phyloP scores from a whole-genome alignment of 1,140 invertebrate species.

The Nylanderia fulva region DNA sequence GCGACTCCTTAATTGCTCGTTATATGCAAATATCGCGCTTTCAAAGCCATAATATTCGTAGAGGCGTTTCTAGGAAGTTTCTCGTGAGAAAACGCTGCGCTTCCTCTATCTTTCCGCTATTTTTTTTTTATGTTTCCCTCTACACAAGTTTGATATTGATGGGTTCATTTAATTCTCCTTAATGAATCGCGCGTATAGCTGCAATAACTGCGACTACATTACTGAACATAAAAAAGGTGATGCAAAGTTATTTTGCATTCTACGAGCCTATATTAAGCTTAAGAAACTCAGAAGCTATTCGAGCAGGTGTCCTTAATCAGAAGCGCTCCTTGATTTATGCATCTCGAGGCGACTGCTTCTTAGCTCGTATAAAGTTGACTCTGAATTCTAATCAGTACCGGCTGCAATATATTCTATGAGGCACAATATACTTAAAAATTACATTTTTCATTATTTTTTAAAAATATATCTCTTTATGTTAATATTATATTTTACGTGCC shows the following conservation, averaged over 20 bases:
- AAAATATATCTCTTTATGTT: background rate
- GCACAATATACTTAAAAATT: constrained; percentile 22
- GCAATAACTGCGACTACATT: background rate
- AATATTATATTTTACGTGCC: background rate
- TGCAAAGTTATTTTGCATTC: constrained; percentile 32
- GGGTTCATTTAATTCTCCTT: background rate
- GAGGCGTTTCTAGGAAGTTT: constrained; percentile 18
- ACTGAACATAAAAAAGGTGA: background rate
- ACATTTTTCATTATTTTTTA: constrained; percentile 8
- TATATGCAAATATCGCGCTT: constrained; percentile 52
- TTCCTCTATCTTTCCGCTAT: background rate
- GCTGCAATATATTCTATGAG: constrained; percentile 19
- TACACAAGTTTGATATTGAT: background rate
- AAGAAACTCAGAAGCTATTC: constrained; percentile 5
- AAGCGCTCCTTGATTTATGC: constrained; percentile 35
- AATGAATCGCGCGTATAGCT: background rate
- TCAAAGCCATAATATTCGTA: constrained; percentile 26
- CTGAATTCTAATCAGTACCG: constrained; percentile 16
- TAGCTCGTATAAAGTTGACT: constrained; percentile 22
- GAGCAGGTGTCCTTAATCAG: constrained; percentile 17
- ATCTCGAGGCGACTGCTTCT: constrained; percentile 19
- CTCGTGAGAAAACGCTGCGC: constrained; percentile 2
- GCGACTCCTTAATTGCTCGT: constrained; percentile 51
- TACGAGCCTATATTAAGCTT: constrained; percentile 28
- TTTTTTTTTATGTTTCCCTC: background rate